Conservation (phyloP, 2,113 vertebrate genomes). For the Felis chaus region DNA sequence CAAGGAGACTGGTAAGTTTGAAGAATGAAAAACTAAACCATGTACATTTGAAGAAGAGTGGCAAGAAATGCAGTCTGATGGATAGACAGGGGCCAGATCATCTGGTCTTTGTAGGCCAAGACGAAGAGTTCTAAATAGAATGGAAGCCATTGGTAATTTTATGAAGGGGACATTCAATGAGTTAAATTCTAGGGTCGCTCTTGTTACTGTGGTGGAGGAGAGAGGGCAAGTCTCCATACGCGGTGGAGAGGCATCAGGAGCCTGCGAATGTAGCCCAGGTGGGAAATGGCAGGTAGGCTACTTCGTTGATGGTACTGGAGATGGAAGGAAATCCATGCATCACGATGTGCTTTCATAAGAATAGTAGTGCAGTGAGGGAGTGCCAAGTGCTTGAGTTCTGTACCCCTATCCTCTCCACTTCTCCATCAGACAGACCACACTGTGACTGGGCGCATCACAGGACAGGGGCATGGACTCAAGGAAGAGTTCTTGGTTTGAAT, state of each 20-base stretch:
- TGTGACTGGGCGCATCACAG: background rate
- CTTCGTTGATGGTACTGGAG: background rate
- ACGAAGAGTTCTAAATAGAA: background rate
- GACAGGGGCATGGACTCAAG: background rate
- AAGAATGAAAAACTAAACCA: background rate
- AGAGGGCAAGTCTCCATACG: background rate
- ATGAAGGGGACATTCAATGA: background rate
- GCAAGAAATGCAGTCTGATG: background rate
- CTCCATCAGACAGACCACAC: background rate
- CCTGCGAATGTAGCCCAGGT: background rate
- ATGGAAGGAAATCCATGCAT: background rate
- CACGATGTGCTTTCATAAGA: background rate
- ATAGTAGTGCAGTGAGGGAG: too few relatives aligned
- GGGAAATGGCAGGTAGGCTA: background rate
- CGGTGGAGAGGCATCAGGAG: background rate
- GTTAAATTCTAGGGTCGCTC: background rate
- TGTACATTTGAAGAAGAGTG: background rate
- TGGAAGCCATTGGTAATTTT: background rate
- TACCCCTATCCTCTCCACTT: accelerated
- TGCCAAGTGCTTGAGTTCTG: background rate
- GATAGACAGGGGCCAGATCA: background rate
- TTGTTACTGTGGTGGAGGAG: background rate
- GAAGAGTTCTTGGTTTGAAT: background rate
- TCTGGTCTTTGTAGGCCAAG: background rate
- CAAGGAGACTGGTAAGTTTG: background rate